phyloP scores from a whole-genome alignment of 2,888 invertebrate species.

The Cabera pusaria region DNA sequence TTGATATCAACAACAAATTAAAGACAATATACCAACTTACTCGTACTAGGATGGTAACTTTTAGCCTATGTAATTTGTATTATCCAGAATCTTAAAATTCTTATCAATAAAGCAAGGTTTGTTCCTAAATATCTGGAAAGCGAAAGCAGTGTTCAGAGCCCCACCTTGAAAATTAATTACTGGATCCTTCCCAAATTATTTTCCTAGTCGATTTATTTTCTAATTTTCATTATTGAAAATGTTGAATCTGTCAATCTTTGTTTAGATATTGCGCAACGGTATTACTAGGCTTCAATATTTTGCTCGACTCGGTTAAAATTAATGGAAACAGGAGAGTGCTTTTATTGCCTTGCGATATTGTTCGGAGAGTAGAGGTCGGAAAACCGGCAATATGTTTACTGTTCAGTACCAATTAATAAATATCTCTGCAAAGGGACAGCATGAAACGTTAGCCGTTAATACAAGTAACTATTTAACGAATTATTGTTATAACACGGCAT shows the following conservation, averaged over 20 bases:
- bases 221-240: conserved; percentile 28
- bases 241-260: conserved; percentile 23
- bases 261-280: conserved; percentile 14
- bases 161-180: conserved; percentile 28
- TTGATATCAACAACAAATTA: too few species aligned
- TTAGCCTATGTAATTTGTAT: too few species aligned
- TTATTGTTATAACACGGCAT: too few species aligned
- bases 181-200: conserved; percentile 27
- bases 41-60: too few species aligned
- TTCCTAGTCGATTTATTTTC: conserved; percentile 25
- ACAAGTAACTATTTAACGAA: too few species aligned
- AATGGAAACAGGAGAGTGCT: conserved; percentile 5
- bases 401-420: too few species aligned
- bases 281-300: conserved; percentile 16
- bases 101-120: conserved; percentile 5
- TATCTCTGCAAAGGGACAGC: too few species aligned
- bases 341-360: conserved; percentile 5
- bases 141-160: conserved; percentile 5
- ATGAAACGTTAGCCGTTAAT: too few species aligned
- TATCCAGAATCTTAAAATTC: too few species aligned
- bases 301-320: conserved; percentile 4
- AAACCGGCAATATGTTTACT: too few species aligned
- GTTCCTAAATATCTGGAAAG: conserved; percentile 10
- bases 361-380: too few species aligned
- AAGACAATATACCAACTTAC: too few species aligned